Evolutionary conservation across 2,797 vertebrate species (phyloP), one percentile per base, ranked within the genome.

Genomic region (Pampus argenteus): DNA sequence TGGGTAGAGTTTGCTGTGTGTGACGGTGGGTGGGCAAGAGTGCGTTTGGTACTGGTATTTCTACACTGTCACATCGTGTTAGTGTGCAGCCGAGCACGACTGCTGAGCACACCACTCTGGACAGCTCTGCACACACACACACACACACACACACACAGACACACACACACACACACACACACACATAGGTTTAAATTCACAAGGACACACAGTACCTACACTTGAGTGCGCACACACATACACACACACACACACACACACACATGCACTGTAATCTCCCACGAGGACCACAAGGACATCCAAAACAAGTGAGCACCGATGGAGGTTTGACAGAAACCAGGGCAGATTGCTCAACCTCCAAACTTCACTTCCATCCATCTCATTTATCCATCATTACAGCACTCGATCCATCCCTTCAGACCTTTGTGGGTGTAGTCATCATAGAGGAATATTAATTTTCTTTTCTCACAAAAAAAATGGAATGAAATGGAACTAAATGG

Each of bases 31-130:
- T 89, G 91, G 88, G 91, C 86, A 50, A 88, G 86, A 88, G 84
- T 74, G n/a, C n/a, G n/a, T n/a, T n/a, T n/a, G n/a, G 88, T 84
- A 70, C 90, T 92, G 91, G 90, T 92, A 92, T 93, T 93, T 93
- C 91, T 92, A 85, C 82, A 87, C 89, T 92, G 93, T 93, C 93
- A 93, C 91, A 93, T 93, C 68, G 76, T 49, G 90, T 94, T 93
- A 94, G 91, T 84, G 90, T 88, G 88, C 91, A 91, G 78, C 86
- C 65, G 66, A 91, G 90, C 89, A 86, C 79, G 75, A 90, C 88
- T 90, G 87, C 91, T 88, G 90, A 92, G 87, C 86, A 74, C 88
- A 90, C 87, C 82, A 86, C 86, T 84, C 76, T 74, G 90, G 86
- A 92, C 86, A 91, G 86, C 79, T 86, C 83, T 71, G 75, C 76